Percentiles rank a stretch among this genome's conserved stretches.
phyloP scores from a whole-genome alignment of 2,797 vertebrate species.

The Atherinosoma microstoma region DNA sequence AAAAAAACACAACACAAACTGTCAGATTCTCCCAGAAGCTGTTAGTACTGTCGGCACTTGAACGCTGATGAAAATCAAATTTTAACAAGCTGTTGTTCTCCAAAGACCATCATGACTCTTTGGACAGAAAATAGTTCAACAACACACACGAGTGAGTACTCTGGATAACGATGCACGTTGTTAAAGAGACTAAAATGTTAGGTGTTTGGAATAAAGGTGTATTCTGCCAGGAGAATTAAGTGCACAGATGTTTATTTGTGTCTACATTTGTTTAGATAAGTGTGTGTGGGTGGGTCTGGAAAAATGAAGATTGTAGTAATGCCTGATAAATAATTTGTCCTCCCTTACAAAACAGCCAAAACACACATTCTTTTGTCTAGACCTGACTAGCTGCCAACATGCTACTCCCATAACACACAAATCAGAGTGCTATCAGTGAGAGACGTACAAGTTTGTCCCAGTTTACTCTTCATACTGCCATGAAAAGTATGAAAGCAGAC shows the following conservation, averaged over 20 bases:
- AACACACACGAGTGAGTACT: conserved; percentile 21
- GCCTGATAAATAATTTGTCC: conserved; percentile 75
- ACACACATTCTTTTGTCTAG: conserved; percentile 86
- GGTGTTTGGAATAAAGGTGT: conserved; percentile 22
- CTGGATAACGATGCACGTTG: not conserved
- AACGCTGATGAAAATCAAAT: conserved; percentile 35
- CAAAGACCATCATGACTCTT: conserved; percentile 8
- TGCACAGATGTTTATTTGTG: conserved; percentile 9
- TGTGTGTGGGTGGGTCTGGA: conserved; percentile 28
- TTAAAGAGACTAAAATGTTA: conserved; percentile 12
- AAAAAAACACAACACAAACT: conserved; percentile 49
- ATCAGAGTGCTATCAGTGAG: conserved; percentile 68
- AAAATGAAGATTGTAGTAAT: conserved; percentile 52
- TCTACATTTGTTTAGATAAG: conserved; percentile 1
- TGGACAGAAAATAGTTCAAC: conserved; percentile 27
- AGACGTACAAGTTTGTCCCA: conserved; percentile 59
- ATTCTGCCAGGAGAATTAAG: conserved; percentile 41
- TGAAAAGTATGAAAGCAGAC: conserved; percentile 30
- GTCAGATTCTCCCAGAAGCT: conserved; percentile 34
- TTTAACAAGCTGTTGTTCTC: conserved; percentile 39
- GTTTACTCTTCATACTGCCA: conserved; percentile 44
- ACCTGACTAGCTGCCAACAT: conserved; percentile 76
- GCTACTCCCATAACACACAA: conserved; percentile 75
- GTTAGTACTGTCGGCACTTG: conserved; percentile 35
- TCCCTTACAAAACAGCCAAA: conserved; percentile 75